Base-by-base conservation (phyloP, 1,140 invertebrate species). In the Aphis gossypii region DNA sequence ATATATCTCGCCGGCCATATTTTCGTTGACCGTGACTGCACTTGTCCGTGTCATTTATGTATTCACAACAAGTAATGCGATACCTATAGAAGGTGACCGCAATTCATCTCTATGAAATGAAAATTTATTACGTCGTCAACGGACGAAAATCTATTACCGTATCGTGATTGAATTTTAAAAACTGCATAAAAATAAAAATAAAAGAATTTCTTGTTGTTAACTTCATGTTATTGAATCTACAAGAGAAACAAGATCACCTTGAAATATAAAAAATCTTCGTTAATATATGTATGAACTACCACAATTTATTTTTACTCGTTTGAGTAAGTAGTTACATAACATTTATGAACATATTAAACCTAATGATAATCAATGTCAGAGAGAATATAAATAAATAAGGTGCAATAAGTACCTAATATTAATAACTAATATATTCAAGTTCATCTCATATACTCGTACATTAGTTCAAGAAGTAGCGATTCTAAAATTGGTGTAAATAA, bases 11-110 rank as follows among this genome's bases (percentile, higher is more conserved):
- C 23, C 83, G 3, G 23, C 38, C 38, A 87, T 46, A 87, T 48
- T n/a, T 87, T 87, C 30, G n/a, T 48, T 48, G 86, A 51, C 86
- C 44, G n/a, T 87, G 86, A 87, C 86, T 87, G 46, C 86, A 87
- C 6, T 87, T 48, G 44, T 87, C 44, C 44, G 7, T n/a, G 14
- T 48, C 86, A 35, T 48, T 87, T 87, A 8, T 87, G 44, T n/a
- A 48, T 87, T 87, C 46, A 0, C 30, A 35, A 51, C 25, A 87
- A 48, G 30, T n/a, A 48, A 87, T 38, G 7, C 18, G 14, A 48
- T 87, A n/a, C 14, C 18, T 21, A 46, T 30, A 86, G 30, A 51
- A 87, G 44, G 6, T 48, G 86, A 51, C 44, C 46, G 18, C 30
- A n/a, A 48, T 87, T 48, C 18, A n/a, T 51, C 30, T 48, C 46